Evolutionary conservation across 2,113 vertebrate genomes (phyloP).

Genomic region (Parus major): DNA sequence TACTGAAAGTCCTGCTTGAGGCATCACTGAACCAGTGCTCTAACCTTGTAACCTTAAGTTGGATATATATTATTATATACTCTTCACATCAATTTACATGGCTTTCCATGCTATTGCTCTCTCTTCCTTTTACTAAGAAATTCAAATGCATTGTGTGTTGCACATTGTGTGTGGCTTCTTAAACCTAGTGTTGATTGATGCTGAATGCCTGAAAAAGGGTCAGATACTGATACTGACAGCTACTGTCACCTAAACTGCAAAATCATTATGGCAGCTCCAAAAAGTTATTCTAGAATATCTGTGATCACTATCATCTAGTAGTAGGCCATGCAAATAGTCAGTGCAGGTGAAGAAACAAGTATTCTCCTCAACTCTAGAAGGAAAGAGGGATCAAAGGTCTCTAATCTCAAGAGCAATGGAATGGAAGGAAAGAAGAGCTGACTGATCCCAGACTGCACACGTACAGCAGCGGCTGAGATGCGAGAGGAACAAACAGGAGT

Average conservation of each 20-base stretch:
- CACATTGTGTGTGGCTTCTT: not conserved
- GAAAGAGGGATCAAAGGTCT: not conserved
- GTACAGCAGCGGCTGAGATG: not conserved
- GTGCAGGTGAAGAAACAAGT: not conserved
- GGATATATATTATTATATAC: not conserved
- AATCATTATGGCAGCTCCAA: accelerated
- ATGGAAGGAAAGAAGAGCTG: not conserved
- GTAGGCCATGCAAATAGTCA: not conserved
- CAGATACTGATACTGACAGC: not conserved
- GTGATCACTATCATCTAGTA: not conserved
- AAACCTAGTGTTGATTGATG: not conserved
- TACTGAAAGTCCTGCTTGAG: not conserved
- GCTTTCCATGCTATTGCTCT: not conserved
- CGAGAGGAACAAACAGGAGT: not conserved
- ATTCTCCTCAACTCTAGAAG: not conserved
- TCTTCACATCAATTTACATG: not conserved
- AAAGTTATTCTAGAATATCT: not conserved
- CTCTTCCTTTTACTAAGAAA: not conserved
- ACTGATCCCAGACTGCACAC: not conserved
- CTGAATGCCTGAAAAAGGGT: not conserved
- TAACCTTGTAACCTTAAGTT: not conserved
- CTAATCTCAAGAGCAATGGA: not conserved
- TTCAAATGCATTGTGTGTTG: not conserved
- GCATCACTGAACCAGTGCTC: not conserved
- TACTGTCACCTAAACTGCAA: not conserved